Evolutionary conservation across 2,797 vertebrate genomes (phyloP), one percentile per base, ranked within the genome.

Genomic region (Numenius phaeopus): DNA sequence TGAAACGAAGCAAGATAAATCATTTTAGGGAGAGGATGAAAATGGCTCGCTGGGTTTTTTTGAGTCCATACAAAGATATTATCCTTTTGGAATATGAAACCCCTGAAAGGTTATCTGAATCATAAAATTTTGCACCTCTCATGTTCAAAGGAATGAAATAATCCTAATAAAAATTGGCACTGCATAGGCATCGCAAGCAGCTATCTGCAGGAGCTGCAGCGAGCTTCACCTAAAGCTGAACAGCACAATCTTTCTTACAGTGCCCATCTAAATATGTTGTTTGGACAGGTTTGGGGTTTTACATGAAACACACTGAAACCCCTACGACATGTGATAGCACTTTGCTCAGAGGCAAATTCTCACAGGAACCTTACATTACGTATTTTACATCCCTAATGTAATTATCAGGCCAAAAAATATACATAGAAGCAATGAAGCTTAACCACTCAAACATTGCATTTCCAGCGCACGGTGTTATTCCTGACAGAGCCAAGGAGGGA

Each of bases 61-160:
- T 85, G 16, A 87, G 40, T 66, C 66, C 66, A 11, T 65, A 62
- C 42, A 61, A 69, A 85, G 64, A 89, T 94, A 65, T 49, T 71
- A 79, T 62, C 54, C 40, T 82, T 77, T 67, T 81, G 72, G 54
- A 70, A 91, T 66, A 80, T 26, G 72, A 97, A 75, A 49, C 40
- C 30, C 14, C 62, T 19, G 47, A 34, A 87, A 94, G 59, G 39
- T 85, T 64, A 86, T 90, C 88, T 94, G 73, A 88, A 67, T 84
- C 86, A 64, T 93, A 87, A 75, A 84, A 86, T 29, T 70, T 85
- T 87, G 72, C 69, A 46, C 66, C 54, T 94, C 59, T 97, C 61
- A 73, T 16, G 55, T 90, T 95, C 83, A 91, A 91, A 89, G 34
- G 57, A 78, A 52, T 47, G 46, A 90, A 96, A 90, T 5, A 14